Base-by-base conservation (phyloP, 2,888 invertebrate species). In the Melikaiella ostensackeni region DNA sequence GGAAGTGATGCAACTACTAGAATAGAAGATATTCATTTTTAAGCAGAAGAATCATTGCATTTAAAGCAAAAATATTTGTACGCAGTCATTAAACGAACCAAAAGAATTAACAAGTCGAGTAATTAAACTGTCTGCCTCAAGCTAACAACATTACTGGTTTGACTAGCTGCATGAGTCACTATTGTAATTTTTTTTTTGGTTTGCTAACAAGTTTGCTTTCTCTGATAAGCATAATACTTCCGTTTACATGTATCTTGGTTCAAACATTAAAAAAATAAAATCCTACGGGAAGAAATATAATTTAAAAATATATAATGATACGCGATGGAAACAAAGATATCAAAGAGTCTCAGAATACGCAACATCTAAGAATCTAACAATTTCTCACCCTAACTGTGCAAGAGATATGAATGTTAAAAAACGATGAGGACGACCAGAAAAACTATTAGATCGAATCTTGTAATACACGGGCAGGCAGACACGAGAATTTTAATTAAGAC, bases 151-250 rank as follows among this genome's bases (percentile, higher is more conserved):
- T 46, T 70, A 50, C 46, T 70, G 70, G 50, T 70, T 70, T 70
- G 27, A 70, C 46, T 19, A 70, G n/a, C 46, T 70, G 46, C 30
- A 50, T 70, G 70, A 70, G 50, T 70, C 70, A 70, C 66, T 64
- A 66, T 24, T 42, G n/a, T 30, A 27, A 27, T 70, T 70, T n/a
- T n/a, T n/a, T 50, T 70, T 70, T 50, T 42, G 1, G 16, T 50
- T 70, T 27, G 27, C 27, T 66, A 46, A 50, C 50, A 70, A 70
- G 70, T 70, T 70, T 30, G 13, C 70, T 70, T 70, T 70, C 70
- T 55, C 70, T 70, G 70, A 66, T 55, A 70, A 70, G 50, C 16
- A 30, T 70, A 19, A 9, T 1, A 70, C 30, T 55, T 70, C 70
- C 50, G 50, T 70, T 70, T 70, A 19, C 27, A 30, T 50, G 30